These are phyloP conservation scores for Cheumatopsyche charites DNA, from an alignment of 1,140 invertebrate species.

Conservation along the genomic window DNA sequence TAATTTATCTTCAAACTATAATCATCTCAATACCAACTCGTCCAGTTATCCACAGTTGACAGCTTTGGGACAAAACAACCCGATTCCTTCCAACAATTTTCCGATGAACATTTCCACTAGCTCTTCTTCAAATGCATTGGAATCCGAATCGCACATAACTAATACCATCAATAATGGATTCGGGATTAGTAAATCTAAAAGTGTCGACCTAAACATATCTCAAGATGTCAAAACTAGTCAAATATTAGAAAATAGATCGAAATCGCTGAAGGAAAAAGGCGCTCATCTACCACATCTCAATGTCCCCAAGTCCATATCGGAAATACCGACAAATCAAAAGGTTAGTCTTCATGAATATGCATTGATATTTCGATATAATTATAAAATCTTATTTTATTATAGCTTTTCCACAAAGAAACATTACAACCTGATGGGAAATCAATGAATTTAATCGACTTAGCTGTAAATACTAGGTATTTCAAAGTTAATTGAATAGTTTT, in stretches of 20 bases:
- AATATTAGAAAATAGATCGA: neutral
- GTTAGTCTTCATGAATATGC: neutral
- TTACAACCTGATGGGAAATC: conserved; percentile 7
- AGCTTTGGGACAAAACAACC: neutral
- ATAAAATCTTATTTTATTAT: neutral
- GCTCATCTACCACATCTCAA: conserved; percentile 4
- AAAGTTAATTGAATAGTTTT: conserved; percentile 9
- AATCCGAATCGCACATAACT: neutral
- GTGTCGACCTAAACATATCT: conserved; percentile 14
- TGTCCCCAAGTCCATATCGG: neutral
- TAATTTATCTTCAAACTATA: neutral
- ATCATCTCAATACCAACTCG: neutral
- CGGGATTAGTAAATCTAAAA: conserved; percentile 17
- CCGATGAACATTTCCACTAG: neutral
- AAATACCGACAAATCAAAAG: neutral
- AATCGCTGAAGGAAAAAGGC: conserved; percentile 20
- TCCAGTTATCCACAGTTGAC: conserved; percentile 31
- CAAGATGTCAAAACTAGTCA: conserved; percentile 28
- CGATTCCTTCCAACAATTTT: neutral
- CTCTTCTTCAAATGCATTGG: neutral
- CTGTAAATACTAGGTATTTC: conserved; percentile 53
- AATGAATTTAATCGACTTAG: conserved; percentile 62
- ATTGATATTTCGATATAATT: neutral
- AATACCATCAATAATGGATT: neutral
- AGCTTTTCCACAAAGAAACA: neutral